Percentiles rank a stretch among this genome's conserved stretches.
phyloP scores from a whole-genome alignment of 2,797 vertebrate genomes.

The Psittacula echo region DNA sequence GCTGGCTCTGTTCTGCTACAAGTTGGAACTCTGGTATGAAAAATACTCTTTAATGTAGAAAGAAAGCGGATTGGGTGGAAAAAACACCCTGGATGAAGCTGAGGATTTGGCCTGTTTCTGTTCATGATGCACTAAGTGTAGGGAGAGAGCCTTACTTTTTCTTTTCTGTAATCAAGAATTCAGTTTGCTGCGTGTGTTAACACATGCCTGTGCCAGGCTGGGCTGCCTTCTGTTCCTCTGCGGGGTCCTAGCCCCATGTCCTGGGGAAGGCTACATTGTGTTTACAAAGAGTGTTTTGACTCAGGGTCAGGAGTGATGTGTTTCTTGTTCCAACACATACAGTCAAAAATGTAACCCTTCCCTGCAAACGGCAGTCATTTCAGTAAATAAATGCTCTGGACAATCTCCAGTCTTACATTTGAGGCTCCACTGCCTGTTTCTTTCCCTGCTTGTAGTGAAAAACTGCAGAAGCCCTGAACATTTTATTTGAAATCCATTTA shows the following conservation, averaged over 20 bases:
- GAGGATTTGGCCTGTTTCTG: background rate
- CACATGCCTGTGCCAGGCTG: background rate
- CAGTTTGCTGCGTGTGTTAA: background rate
- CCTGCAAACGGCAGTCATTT: background rate
- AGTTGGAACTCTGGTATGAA: background rate
- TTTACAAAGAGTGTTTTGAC: background rate
- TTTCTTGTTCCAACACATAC: background rate
- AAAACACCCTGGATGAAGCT: background rate
- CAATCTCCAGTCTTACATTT: background rate
- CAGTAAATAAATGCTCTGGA: background rate
- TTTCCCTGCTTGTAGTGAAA: background rate
- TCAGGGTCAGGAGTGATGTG: background rate
- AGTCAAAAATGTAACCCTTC: background rate
- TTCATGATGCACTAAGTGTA: background rate
- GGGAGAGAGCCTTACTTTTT: background rate
- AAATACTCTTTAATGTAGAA: background rate
- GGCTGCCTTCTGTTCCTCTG: background rate
- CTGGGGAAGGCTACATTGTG: background rate
- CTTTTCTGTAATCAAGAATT: background rate
- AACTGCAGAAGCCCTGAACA: background rate
- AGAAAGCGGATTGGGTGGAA: background rate
- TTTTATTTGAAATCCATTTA: conserved; percentile 79
- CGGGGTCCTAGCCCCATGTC: background rate
- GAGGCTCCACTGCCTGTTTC: background rate
- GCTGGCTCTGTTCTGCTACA: background rate